Evolutionary conservation across 2,888 invertebrate genomes (phyloP).

Genomic region (Sialis fuliginosa): DNA sequence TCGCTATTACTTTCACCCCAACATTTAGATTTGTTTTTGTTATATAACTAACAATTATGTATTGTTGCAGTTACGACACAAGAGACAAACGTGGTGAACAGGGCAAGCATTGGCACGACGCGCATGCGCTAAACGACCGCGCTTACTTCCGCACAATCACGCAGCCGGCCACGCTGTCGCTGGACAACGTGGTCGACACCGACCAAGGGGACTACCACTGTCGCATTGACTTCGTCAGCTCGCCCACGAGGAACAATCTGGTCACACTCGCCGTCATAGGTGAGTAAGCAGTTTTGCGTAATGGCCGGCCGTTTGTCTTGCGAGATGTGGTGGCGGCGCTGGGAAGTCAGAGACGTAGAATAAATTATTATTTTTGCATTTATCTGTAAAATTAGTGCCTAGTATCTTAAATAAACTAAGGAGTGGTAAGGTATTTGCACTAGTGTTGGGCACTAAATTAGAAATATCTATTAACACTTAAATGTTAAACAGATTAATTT

Average conservation of each 20-base stretch:
- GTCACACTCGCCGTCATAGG: constrained; percentile 58
- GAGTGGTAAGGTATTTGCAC: too few relatives aligned
- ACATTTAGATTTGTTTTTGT: too few relatives aligned
- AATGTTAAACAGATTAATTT: too few relatives aligned
- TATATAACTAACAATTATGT: constrained; percentile 5
- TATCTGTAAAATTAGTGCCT: too few relatives aligned
- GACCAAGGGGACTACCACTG: constrained; percentile 68
- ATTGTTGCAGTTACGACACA: constrained; percentile 48
- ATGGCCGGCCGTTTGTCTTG: too few relatives aligned
- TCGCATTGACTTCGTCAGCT: constrained; percentile 61
- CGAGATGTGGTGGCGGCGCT: too few relatives aligned
- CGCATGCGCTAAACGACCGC: constrained; percentile 41
- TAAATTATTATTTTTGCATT: too few relatives aligned
- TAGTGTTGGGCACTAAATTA: too few relatives aligned
- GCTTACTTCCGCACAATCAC: constrained; percentile 50
- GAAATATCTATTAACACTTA: too few relatives aligned
- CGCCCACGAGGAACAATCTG: constrained; percentile 60
- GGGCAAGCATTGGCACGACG: constrained; percentile 54
- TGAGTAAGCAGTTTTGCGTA: constrained; percentile 24
- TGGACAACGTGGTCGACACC: constrained; percentile 40
- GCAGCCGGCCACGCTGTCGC: constrained; percentile 48
- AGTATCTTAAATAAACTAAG: too few relatives aligned
- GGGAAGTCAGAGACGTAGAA: too few relatives aligned
- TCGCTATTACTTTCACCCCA: too few relatives aligned
- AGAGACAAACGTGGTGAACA: constrained; percentile 35